Percentiles rank a stretch among this genome's conserved stretches.
Conservation (phyloP, 2,888 invertebrate genomes). For the Iphiclides podalirius region DNA sequence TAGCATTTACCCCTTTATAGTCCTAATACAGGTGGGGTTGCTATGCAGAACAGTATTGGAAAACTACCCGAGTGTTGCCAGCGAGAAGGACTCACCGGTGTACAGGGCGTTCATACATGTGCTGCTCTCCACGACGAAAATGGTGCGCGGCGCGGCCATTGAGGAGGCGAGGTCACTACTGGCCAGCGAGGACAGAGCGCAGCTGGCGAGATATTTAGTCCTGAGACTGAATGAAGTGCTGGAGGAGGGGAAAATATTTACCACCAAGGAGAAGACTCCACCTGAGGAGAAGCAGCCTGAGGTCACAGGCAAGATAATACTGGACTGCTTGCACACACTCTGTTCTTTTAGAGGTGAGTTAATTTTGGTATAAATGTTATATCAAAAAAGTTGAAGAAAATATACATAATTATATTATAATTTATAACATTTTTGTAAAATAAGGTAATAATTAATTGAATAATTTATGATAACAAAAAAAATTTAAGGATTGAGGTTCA, state of each 20-base stretch:
- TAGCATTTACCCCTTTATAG: conserved; percentile 71
- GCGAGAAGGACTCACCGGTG: conserved; percentile 83
- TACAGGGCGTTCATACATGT: conserved; percentile 86
- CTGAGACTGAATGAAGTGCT: conserved; percentile 84
- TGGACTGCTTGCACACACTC: conserved; percentile 75
- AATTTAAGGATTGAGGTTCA: no score
- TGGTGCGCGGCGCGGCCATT: conserved; percentile 82
- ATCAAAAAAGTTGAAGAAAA: no score
- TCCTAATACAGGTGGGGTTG: conserved; percentile 84
- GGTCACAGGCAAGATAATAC: conserved; percentile 77
- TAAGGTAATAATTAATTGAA: no score
- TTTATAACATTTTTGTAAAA: no score
- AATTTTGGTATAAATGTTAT: neutral
- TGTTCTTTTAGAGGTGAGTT: conserved; percentile 70
- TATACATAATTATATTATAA: no score
- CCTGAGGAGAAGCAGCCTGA: conserved; percentile 62
- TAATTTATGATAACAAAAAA: no score
- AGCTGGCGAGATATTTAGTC: conserved; percentile 82
- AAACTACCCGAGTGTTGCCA: conserved; percentile 84
- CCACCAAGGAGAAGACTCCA: conserved; percentile 55
- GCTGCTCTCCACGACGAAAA: conserved; percentile 81
- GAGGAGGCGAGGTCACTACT: conserved; percentile 82
- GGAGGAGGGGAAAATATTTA: conserved; percentile 78
- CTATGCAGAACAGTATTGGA: conserved; percentile 86
- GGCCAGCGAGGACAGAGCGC: conserved; percentile 79